A percentile compares a stretch with the other conserved stretches of the same genome.
These are phyloP conservation scores for human (Homo sapiens) DNA, from an alignment of 2,113 vertebrate genomes.

Conservation along the genomic window GRCh38 chr15:68026001-68026500, in stretches of 20 bases:
- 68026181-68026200: conserved; percentile 66
- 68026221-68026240: conserved; percentile 1
- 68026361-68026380: background rate
- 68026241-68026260: conserved; percentile 29
- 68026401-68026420: too few species aligned
- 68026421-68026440: too few species aligned
- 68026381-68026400: too few species aligned
- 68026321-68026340: background rate
- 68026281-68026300: background rate
- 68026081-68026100: conserved; percentile 53
- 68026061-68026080: too few species aligned
- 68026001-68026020: background rate
- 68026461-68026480: too few species aligned
- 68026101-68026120: conserved; percentile 52
- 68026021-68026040: background rate
- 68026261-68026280: conserved; percentile 42
- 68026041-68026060: background rate
- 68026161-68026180: conserved; percentile 60
- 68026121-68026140: conserved; percentile 61
- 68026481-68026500: too few species aligned
- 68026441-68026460: too few species aligned
- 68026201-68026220: background rate
- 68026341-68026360: background rate
- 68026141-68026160: conserved; percentile 57
- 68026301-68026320: conserved; percentile 29